phyloP scores from a whole-genome alignment of 92 coral and sea anemone genomes.

The Epizoanthus fatuus region DNA sequence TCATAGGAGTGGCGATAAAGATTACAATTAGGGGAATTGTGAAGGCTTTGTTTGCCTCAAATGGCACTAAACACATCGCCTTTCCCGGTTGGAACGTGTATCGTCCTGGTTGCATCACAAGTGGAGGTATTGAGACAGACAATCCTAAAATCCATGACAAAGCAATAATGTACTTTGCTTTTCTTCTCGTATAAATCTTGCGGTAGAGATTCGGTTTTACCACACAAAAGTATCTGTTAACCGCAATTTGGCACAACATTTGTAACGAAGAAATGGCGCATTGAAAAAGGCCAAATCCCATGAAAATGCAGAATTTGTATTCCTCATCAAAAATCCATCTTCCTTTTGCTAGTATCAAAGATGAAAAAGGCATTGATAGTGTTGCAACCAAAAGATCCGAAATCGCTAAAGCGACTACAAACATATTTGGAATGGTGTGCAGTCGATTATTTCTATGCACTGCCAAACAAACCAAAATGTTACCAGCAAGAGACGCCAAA shows the following conservation, averaged over 20 bases:
- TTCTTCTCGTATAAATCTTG: conserved; percentile 49
- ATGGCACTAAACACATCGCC: conserved; percentile 86
- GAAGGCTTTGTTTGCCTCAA: conserved; percentile 69
- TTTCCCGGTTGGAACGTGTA: conserved; percentile 84
- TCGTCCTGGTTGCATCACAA: conserved; percentile 58
- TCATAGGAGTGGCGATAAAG: conserved; percentile 62
- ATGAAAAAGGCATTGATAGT: conserved; percentile 70
- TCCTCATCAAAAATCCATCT: neutral
- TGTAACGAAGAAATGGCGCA: conserved; percentile 64
- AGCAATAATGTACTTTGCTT: conserved; percentile 34
- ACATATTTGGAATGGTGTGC: conserved; percentile 67
- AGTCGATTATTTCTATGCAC: conserved; percentile 65
- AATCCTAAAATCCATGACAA: conserved; percentile 57
- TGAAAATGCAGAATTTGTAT: conserved; percentile 52
- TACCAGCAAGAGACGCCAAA: conserved; percentile 52
- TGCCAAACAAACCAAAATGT: conserved; percentile 67
- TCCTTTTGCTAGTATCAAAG: conserved; percentile 47
- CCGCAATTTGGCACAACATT: conserved; percentile 74
- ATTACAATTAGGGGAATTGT: conserved; percentile 68
- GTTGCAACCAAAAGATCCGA: conserved; percentile 69
- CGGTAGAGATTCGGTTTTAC: conserved; percentile 61
- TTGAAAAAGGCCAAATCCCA: conserved; percentile 70
- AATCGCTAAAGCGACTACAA: conserved; percentile 64
- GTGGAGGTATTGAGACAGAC: conserved; percentile 69
- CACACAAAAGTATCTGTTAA: conserved; percentile 78